Evolutionary conservation across 2,888 invertebrate genomes (phyloP), one percentile per base, ranked within the genome.

Genomic region (Drosophila anomalata): DNA sequence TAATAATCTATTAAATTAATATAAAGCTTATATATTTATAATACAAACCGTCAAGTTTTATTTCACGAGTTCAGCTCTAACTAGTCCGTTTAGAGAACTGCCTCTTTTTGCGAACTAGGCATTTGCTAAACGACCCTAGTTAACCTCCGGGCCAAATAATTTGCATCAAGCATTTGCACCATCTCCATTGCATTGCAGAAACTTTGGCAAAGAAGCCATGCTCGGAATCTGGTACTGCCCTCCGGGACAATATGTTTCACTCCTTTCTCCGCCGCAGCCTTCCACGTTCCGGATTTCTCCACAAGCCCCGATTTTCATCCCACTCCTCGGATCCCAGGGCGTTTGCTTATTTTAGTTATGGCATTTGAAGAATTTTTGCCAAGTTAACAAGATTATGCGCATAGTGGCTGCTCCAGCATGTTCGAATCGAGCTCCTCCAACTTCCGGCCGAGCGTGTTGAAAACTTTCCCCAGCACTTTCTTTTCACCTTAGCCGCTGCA

Each of bases 91-190:
- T 4, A 5, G 58, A 54, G 29, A 11, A 17, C 63, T 57, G 62
- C 53, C 54, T 62, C 54, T 65, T 50, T 57, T 62, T 62, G 57
- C 68, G 69, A 50, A 66, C 55, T 82, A 87, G 88, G 88, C 82
- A 87, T 82, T 70, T 87, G 77, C 79, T 81, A 84, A 88, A 89
- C 85, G 87, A 87, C 79, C 85, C 87, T 85, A 79, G 89, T 86
- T 86, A 86, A 86, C 89, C 86, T 85, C 77, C 71, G 79, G 88
- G 84, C 84, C 81, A 84, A 88, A 84, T 88, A 84, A 84, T 84
- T 88, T 86, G 84, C 89, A 86, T 85, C 78, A 81, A 78, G 87
- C 81, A 76, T 87, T 84, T 85, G 86, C 86, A 83, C 86, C 81
- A 58, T 53, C 81, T 68, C 68, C 75, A 62, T 63, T 67, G 29